Percentiles rank a stretch among this genome's conserved stretches.
phyloP scores from a whole-genome alignment of 2,888 invertebrate genomes.

The Agrochola litura region DNA sequence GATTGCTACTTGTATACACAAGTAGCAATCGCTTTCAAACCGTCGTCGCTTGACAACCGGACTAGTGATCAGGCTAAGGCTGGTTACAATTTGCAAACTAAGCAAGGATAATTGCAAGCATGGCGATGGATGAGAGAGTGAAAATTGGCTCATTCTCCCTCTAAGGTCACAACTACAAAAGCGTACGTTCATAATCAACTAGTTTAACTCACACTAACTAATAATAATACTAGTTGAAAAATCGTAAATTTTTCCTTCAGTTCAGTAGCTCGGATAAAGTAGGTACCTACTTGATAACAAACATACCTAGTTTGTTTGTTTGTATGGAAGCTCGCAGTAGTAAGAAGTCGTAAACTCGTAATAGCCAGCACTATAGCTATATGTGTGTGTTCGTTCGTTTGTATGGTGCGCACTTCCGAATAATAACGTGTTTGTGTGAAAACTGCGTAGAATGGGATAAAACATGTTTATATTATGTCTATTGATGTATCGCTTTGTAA shows the following conservation, averaged over 20 bases:
- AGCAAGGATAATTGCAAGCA: too few species aligned
- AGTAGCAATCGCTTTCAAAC: too few species aligned
- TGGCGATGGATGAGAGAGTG: not conserved
- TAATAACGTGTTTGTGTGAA: conserved; percentile 62
- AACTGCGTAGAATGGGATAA: conserved; percentile 61
- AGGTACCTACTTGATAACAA: conserved; percentile 12
- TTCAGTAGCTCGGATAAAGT: not conserved
- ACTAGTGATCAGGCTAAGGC: not conserved
- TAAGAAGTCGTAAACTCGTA: conserved; percentile 59
- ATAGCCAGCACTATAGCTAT: conserved; percentile 36
- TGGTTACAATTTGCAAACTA: not conserved
- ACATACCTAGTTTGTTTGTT: conserved; percentile 37
- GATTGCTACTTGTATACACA: too few species aligned
- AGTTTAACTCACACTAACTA: not conserved
- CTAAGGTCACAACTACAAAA: not conserved
- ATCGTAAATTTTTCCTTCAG: conserved; percentile 19
- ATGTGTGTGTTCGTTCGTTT: conserved; percentile 18
- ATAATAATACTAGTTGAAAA: conserved; percentile 33
- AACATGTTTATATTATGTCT: conserved; percentile 51
- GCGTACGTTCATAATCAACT: not conserved
- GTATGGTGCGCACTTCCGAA: conserved; percentile 57
- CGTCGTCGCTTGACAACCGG: not conserved
- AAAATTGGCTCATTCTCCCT: not conserved
- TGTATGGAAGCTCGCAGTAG: conserved; percentile 49
- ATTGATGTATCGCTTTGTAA: conserved; percentile 47